These are phyloP conservation scores for Numenius phaeopus DNA, from an alignment of 2,797 vertebrate genomes.

Conservation along the genomic window DNA sequence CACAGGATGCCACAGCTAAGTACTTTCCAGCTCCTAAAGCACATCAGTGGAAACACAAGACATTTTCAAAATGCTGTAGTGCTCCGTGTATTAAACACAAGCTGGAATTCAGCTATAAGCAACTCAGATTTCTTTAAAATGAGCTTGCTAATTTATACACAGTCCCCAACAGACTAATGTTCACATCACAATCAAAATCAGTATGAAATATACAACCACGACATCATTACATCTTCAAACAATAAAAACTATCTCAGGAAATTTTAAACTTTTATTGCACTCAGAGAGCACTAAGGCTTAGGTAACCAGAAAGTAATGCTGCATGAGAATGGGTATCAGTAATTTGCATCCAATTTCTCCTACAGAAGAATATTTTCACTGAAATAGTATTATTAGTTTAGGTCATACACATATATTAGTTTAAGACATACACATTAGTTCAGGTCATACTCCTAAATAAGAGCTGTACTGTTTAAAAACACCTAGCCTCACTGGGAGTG, in stretches of 20 bases:
- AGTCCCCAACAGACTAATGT: neutral
- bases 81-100: neutral
- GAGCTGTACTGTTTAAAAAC: neutral
- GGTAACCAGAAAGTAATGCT: neutral
- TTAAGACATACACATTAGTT: neutral
- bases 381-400: neutral
- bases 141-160: neutral
- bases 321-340: neutral
- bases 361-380: neutral
- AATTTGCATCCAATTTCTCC: neutral
- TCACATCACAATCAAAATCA: neutral
- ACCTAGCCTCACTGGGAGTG: neutral
- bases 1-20: constrained; percentile 94
- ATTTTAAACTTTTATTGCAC: neutral
- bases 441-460: neutral
- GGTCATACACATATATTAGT: neutral
- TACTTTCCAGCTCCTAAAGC: constrained; percentile 93
- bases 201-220: neutral
- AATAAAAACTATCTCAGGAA: neutral
- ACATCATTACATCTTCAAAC: neutral
- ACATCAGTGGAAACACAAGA: neutral
- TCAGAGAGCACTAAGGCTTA: neutral
- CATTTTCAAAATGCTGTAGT: neutral
- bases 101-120: neutral
- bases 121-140: neutral